Evolutionary conservation across 2,113 vertebrate genomes (phyloP), one percentile per base, ranked within the genome.

Genomic region (Mastomys natalensis): DNA sequence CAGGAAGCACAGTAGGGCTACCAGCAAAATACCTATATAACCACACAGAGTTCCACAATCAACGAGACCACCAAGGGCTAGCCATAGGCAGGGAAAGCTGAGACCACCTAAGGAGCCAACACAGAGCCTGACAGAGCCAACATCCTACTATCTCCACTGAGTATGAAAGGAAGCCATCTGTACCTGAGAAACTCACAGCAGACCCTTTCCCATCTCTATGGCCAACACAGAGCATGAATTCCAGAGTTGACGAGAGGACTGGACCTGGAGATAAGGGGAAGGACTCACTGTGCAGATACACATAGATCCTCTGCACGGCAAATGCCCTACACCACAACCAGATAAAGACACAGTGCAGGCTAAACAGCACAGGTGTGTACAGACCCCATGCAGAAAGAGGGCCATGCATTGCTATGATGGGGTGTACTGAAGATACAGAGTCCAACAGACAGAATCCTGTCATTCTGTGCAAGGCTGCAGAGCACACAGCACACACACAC

Each of bases 391-490:
- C 45, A 77, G 9, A 62, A 31, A 21, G 24, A 87, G 17, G 29
- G 45, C 62, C 16, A 4, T 1, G 5, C 0, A 7, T 45, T 1
- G 19, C 48, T 48, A 21, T 60, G 72, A 45, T 2, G 48, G 17
- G 19, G 6, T 6, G 9, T 53, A 43, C 26, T 2, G 1, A 37
- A n/a, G 34, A 34, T 15, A 0, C 5, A 3, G 3, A 1, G 55
- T 43, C 29, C 0, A 37, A 22, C 21, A 74, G 40, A 48, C 34
- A 1, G n/a, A 78, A 70, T 37, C n/a, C 5, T 7, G 12, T 37
- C 77, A 24, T 3, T 37, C 51, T 22, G 10, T 0, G 0, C 17
- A 29, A 16, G 3, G 9, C 22, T 19, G 53, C 72, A 82, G 53
- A 64, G 55, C 92, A 37, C 87, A 29, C 0, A 0, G 45, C 1